Evolutionary conservation across 2,113 vertebrate species (phyloP).

Genomic region (Syngnathus typhle): DNA sequence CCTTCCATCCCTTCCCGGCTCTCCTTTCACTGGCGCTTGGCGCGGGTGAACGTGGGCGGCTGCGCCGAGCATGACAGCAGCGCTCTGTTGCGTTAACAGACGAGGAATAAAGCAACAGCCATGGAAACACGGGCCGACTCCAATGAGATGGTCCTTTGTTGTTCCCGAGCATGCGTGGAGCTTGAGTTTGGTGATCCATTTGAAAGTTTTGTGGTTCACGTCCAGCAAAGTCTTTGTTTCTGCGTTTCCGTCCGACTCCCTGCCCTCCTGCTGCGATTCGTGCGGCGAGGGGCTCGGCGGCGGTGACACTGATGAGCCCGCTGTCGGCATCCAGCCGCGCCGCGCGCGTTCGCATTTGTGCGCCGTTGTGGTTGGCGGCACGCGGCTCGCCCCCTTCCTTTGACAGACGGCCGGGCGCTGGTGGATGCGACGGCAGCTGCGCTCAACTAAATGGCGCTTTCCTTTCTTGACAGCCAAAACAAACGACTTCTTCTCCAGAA

Average conservation of each 20-base stretch:
- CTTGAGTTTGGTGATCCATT: constrained; percentile 24
- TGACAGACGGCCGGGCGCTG: constrained; percentile 42
- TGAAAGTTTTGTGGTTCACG: constrained; percentile 12
- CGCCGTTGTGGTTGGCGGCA: constrained; percentile 22
- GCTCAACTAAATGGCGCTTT: constrained; percentile 27
- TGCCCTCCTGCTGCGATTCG: constrained; percentile 48
- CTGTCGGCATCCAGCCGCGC: constrained; percentile 46
- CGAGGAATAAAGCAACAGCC: constrained; percentile 55
- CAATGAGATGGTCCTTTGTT: constrained; percentile 39
- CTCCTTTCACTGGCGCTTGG: constrained; percentile 25
- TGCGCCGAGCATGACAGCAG: constrained; percentile 63
- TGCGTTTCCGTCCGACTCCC: constrained; percentile 30
- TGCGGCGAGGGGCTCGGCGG: constrained; percentile 36
- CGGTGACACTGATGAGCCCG: constrained; percentile 56
- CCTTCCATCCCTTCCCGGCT: constrained; percentile 10
- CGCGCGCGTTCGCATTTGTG: constrained; percentile 17
- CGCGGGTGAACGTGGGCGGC: constrained; percentile 67
- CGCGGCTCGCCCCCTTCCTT: constrained; percentile 39
- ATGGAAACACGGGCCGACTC: constrained; percentile 42
- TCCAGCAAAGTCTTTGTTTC: constrained; percentile 34
- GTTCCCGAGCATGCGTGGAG: constrained; percentile 15
- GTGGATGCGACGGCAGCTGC: constrained; percentile 48
- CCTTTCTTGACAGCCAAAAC: constrained; percentile 11
- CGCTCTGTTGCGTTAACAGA: constrained; percentile 61
- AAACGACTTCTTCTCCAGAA: constrained; percentile 21